These are phyloP conservation scores for Leptinotarsa peninsularis DNA, from an alignment of 2,888 invertebrate species.

Conservation along the genomic window DNA sequence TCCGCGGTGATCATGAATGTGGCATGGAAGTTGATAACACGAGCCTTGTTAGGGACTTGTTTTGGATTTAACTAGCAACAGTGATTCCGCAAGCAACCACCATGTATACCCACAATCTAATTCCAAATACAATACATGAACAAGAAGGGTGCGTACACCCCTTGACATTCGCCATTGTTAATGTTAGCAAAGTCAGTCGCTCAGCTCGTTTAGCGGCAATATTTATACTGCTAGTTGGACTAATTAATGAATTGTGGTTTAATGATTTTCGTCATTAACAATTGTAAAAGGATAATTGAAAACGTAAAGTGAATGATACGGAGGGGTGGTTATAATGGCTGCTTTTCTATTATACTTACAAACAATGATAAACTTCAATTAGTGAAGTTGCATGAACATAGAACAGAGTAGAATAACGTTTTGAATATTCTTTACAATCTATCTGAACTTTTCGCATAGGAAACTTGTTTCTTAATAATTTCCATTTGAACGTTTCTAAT, in stretches of 20 bases:
- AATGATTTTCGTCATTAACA: slow-evolving; percentile 31
- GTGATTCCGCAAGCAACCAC: slow-evolving; percentile 3
- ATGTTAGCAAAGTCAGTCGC: slow-evolving; percentile 6
- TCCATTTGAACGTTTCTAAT: too few species aligned
- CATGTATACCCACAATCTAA: slow-evolving; percentile 23
- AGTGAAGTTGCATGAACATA: background rate
- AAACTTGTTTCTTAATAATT: too few species aligned
- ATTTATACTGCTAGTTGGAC: slow-evolving; percentile 40
- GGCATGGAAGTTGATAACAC: background rate
- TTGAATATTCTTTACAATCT: too few species aligned
- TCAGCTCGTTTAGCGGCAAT: slow-evolving; percentile 27
- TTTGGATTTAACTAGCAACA: slow-evolving; percentile 8
- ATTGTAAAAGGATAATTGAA: slow-evolving; percentile 33
- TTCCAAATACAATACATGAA: slow-evolving; percentile 23
- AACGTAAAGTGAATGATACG: slow-evolving; percentile 7
- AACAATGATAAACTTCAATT: slow-evolving; percentile 1
- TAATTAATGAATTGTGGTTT: slow-evolving; percentile 43
- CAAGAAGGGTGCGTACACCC: slow-evolving; percentile 23
- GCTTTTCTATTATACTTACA: slow-evolving; percentile 2
- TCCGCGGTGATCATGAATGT: background rate
- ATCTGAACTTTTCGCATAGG: too few species aligned
- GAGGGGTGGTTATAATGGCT: background rate
- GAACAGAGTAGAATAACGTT: too few species aligned
- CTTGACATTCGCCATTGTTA: slow-evolving; percentile 17
- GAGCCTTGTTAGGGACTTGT: slow-evolving; percentile 11